Conservation (phyloP, 2,888 invertebrate genomes). For the Abrostola triplasia region DNA sequence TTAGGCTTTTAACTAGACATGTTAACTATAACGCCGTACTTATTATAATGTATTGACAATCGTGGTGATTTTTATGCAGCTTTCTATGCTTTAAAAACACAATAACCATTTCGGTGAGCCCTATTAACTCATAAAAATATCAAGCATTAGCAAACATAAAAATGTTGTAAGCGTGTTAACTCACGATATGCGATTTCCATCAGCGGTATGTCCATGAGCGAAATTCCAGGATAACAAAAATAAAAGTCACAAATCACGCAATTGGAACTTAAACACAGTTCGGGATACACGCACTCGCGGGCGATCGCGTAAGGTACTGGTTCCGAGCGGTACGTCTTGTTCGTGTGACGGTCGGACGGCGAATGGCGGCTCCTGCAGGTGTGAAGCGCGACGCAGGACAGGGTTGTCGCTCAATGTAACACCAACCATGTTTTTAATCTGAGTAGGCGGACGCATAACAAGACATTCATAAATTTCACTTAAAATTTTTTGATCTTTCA, state of each 20-base stretch:
- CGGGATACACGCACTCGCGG: conserved; percentile 71
- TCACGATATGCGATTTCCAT: conserved; percentile 76
- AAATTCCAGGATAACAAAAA: conserved; percentile 66
- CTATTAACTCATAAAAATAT: conserved; percentile 53
- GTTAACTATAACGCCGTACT: too few species aligned
- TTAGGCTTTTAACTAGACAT: too few species aligned
- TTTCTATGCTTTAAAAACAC: too few species aligned
- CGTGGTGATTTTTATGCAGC: too few species aligned
- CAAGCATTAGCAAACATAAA: conserved; percentile 56
- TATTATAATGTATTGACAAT: too few species aligned
- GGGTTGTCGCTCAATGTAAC: conserved; percentile 43
- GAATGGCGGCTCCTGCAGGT: conserved; percentile 72
- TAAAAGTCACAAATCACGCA: conserved; percentile 75
- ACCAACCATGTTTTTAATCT: neutral
- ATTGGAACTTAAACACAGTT: conserved; percentile 74
- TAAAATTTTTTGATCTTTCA: too few species aligned
- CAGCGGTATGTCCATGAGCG: conserved; percentile 56
- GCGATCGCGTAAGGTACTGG: conserved; percentile 34
- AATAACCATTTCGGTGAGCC: conserved; percentile 54
- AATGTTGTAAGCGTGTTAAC: conserved; percentile 55
- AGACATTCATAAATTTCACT: too few species aligned
- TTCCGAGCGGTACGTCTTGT: conserved; percentile 58
- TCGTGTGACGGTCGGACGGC: conserved; percentile 66
- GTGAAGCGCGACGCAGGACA: conserved; percentile 52
- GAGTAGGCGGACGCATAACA: neutral